Base-by-base conservation (phyloP, 2,888 invertebrate genomes). In the Clusia tigrina region DNA sequence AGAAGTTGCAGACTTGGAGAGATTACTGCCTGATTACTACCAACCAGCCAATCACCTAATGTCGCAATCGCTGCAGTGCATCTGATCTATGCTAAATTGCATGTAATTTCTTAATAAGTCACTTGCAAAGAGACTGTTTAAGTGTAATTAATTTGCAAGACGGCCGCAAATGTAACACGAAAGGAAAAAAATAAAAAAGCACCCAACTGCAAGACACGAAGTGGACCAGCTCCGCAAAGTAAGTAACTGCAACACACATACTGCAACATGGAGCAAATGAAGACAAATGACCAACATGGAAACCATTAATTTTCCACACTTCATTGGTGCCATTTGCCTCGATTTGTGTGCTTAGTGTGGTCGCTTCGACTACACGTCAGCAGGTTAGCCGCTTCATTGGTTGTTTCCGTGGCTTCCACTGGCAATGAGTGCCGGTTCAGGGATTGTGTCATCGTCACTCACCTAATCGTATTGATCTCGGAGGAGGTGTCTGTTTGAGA, bases 261-360 rank as follows among this genome's bases (percentile, higher is more conserved):
- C 25, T 54, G 46, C 48, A 23, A 18, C 48, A n/a, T 65, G 58
- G 64, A 69, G 64, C 72, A 76, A 78, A 78, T 80, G 72, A 80
- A 81, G 81, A 81, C 80, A 81, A 81, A 81, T 81, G 77, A 73
- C 74, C 79, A 74, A 70, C 78, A 76, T 74, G 77, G 73, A 76
- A 76, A 74, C 79, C 80, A 81, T 81, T 80, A 81, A 80, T 80
- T 81, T 80, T 72, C 73, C 71, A 67, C 69, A 70, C 71, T 69
- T 72, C 64, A 63, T 46, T 57, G 57, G 53, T 60, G 59, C 59
- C 74, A 66, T 69, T n/a, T 42, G 9, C 42, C n/a, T 54, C 24
- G 25, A 38, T 23, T 18, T 53, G 54, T 22, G 12, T 20, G 20
- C 22, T 9, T 32, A 32, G 63, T 67, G 62, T 55, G 62, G 38